A percentile compares a stretch with the other conserved stretches of the same genome.
phyloP scores from a whole-genome alignment of 1,140 invertebrate species.

The Drosophila murphyi region DNA sequence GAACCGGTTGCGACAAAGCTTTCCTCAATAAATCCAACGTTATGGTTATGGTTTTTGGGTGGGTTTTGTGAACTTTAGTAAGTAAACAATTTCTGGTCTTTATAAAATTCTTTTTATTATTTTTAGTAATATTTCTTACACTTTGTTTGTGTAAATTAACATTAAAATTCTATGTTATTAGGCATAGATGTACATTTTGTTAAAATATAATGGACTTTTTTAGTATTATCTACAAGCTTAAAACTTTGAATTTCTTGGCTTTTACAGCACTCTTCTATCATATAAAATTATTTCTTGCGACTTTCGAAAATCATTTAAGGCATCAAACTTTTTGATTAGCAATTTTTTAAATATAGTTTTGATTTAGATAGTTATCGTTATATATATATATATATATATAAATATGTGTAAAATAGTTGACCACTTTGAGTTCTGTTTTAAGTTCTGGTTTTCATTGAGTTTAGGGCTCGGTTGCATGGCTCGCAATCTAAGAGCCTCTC shows the following conservation, averaged over 20 bases:
- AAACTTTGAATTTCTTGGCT: constrained; percentile 12
- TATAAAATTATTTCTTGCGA: constrained; percentile 28
- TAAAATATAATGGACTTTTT: constrained; percentile 58
- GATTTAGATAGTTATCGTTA: constrained; percentile 25
- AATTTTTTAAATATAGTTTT: constrained; percentile 29
- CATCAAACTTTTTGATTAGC: constrained; percentile 70
- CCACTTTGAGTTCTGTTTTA: constrained; percentile 60
- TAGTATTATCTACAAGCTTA: constrained; percentile 54
- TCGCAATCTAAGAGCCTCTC: background rate
- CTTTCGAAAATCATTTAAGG: constrained; percentile 54
- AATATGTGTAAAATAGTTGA: constrained; percentile 48
- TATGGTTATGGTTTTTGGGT: constrained; percentile 50
- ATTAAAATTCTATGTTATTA: constrained; percentile 54
- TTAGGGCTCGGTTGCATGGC: constrained; percentile 36
- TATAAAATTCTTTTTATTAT: constrained; percentile 68
- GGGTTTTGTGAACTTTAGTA: constrained; percentile 45
- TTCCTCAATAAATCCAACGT: constrained; percentile 64
- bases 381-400: constrained; percentile 22
- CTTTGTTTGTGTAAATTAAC: constrained; percentile 68
- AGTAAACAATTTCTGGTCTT: constrained; percentile 42
- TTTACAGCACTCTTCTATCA: constrained; percentile 27
- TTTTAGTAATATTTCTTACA: constrained; percentile 61
- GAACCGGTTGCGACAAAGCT: constrained; percentile 57
- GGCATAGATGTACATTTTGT: constrained; percentile 24
- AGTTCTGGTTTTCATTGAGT: constrained; percentile 28